A percentile compares a stretch with the other conserved stretches of the same genome.
Evolutionary conservation across 2,888 invertebrate genomes (phyloP).

Genomic region (Tribolium freemani): DNA sequence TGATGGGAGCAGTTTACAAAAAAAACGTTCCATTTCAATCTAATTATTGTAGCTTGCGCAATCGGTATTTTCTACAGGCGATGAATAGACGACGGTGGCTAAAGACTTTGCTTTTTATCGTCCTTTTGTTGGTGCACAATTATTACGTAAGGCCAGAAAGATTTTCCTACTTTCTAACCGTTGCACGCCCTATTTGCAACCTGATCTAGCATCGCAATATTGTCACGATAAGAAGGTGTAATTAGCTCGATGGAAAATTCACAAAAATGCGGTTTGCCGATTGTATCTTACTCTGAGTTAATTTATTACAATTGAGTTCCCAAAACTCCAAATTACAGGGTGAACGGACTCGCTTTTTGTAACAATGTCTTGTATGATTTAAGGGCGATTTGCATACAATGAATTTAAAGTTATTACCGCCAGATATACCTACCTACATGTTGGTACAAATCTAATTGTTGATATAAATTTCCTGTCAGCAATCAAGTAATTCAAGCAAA

Average conservation of each 20-base stretch:
- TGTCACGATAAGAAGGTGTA: neutral
- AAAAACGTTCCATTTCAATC: conserved; percentile 13
- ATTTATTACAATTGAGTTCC: neutral
- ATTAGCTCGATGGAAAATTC: neutral
- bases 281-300: neutral
- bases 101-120: neutral
- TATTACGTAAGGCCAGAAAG: neutral
- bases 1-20: conserved; percentile 6
- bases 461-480: neutral
- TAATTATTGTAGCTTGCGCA: conserved; percentile 7
- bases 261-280: neutral
- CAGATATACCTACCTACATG: neutral
- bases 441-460: neutral
- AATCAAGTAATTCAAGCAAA: neutral
- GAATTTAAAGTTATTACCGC: neutral
- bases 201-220: neutral
- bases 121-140: neutral
- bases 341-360: neutral
- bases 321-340: neutral
- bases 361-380: neutral
- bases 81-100: neutral
- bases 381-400: neutral
- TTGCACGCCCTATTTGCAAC: conserved; percentile 3
- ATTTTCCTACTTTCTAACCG: conserved; percentile 2
- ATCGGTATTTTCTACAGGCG: conserved; percentile 4